phyloP scores from a whole-genome alignment of 2,113 vertebrate species.

The Cebidichthys violaceus region DNA sequence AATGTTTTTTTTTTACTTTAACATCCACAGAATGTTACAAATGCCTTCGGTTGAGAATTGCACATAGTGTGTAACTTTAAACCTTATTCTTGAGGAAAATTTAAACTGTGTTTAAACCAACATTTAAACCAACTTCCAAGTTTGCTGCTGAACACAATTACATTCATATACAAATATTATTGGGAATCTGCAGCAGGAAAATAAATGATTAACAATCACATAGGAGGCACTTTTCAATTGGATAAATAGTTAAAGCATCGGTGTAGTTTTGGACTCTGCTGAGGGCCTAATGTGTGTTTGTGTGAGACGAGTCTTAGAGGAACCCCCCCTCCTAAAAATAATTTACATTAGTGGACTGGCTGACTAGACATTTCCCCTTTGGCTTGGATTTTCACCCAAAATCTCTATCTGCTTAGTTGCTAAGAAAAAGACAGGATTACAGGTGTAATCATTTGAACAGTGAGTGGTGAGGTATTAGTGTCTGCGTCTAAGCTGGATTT shows the following conservation, averaged over 20 bases:
- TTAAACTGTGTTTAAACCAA: no score
- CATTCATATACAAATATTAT: not conserved
- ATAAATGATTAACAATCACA: not conserved
- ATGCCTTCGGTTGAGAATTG: not conserved
- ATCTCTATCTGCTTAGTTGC: conserved; percentile 63
- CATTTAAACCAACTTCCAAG: not conserved
- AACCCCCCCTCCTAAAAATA: not conserved
- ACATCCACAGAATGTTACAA: not conserved
- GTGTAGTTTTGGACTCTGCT: not conserved
- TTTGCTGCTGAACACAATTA: conserved; percentile 13
- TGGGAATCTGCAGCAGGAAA: not conserved
- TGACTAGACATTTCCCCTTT: conserved; percentile 38
- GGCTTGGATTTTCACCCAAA: conserved; percentile 56
- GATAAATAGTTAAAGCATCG: not conserved
- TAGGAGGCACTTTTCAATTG: not conserved
- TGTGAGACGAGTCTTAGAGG: conserved; percentile 1
- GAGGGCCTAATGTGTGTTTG: conserved; percentile 7
- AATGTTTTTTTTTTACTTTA: not conserved
- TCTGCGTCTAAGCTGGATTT: conserved; percentile 79
- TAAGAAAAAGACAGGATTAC: conserved; percentile 78
- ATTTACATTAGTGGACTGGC: not conserved
- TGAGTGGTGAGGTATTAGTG: conserved; percentile 67
- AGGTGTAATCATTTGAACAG: conserved; percentile 50
- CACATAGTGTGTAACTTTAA: conserved; percentile 2
- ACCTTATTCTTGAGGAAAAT: not conserved